Evolutionary conservation across 2,888 invertebrate species (phyloP), one percentile per base, ranked within the genome.

Genomic region (Hyposoter dolosus): DNA sequence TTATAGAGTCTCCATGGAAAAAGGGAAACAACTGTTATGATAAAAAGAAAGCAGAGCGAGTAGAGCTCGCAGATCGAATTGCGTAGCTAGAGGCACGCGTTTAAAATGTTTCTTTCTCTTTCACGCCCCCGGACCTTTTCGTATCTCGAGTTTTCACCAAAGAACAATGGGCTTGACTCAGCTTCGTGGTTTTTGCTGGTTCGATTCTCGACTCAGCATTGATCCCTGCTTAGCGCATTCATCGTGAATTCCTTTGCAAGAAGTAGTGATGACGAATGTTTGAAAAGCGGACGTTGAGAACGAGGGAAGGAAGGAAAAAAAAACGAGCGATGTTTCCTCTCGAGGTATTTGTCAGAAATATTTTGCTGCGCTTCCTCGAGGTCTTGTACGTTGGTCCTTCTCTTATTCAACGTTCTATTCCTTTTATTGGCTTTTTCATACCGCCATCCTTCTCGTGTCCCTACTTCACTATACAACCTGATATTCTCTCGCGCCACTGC

Each of bases 281-380:
- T 47, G 53, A 56, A 65, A 77, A 28, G 63, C 12, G 43, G 53
- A 28, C 40, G 76, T 28, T 66, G 10, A 35, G 3, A 23, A 43
- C 0, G 75, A 9, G 83, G 45, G 66, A 50, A 69, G 32, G 50
- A 50, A 47, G 50, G 15, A 28, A 28, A 69, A 53, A 56, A 63
- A 74, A 35, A 68, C 15, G 82, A 75, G 63, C 4, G 53, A 72
- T 28, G 47, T 80, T 65, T 65, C 32, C 23, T 45, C 50, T 60
- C 76, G 77, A 75, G 76, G 77, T 83, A 76, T 80, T 83, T 80
- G 83, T 85, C 80, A 83, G 76, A 83, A 72, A 76, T 86, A 76
- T 77, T 81, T 84, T 56, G 65, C 72, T 10, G 53, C 12, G 68
- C 45, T 45, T 19, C 43, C 43, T 32, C 53, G 81, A 6, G 43